Conservation (phyloP, 2,888 invertebrate species). For the Uloborus plumipes region DNA sequence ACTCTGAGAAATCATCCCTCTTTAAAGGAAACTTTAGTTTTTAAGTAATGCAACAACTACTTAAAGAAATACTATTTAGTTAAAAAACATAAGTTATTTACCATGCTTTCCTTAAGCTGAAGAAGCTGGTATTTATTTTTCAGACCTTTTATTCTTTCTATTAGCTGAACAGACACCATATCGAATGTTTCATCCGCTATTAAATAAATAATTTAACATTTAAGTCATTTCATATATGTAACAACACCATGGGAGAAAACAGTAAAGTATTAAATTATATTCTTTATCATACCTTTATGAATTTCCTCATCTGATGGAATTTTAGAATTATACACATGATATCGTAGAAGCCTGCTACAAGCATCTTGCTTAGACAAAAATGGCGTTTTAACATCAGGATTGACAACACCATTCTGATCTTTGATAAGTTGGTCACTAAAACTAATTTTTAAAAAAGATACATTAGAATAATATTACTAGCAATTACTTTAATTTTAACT, state of each 20-base stretch:
- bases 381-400: slow-evolving; percentile 81
- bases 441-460: slow-evolving; percentile 72
- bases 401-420: slow-evolving; percentile 81
- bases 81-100: slow-evolving; percentile 70
- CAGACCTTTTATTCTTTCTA: slow-evolving; percentile 80
- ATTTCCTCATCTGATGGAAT: slow-evolving; percentile 75
- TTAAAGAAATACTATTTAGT: too few relatives aligned
- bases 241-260: neutral
- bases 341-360: slow-evolving; percentile 81
- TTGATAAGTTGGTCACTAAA: slow-evolving; percentile 82
- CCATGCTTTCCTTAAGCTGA: slow-evolving; percentile 84
- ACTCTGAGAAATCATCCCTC: too few relatives aligned
- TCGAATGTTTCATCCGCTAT: slow-evolving; percentile 69
- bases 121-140: slow-evolving; percentile 82
- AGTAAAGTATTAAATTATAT: neutral
- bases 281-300: slow-evolving; percentile 72
- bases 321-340: slow-evolving; percentile 82
- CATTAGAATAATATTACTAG: too few relatives aligned
- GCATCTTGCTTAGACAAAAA: slow-evolving; percentile 78
- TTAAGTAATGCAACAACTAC: too few relatives aligned
- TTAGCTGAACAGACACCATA: slow-evolving; percentile 74
- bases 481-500: too few relatives aligned
- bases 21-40: too few relatives aligned
- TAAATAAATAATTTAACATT: neutral
- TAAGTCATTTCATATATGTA: neutral